phyloP scores from a whole-genome alignment of 2,113 vertebrate species.

The Empidonax alnorum region DNA sequence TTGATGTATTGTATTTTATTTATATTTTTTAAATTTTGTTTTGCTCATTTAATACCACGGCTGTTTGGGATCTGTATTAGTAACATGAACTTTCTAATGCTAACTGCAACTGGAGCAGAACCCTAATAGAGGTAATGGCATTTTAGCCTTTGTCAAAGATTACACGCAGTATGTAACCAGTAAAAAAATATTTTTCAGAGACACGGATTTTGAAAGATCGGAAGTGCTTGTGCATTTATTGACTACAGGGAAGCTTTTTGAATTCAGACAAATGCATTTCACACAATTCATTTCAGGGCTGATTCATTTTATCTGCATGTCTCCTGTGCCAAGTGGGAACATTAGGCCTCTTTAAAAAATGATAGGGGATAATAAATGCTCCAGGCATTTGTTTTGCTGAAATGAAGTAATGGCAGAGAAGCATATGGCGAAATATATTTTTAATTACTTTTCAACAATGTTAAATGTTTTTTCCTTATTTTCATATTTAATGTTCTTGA shows the following conservation, averaged over 20 bases:
- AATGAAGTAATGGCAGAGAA: slow-evolving; percentile 68
- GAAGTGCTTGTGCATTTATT: neutral
- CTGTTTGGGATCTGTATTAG: neutral
- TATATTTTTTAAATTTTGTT: neutral
- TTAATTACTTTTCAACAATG: slow-evolving; percentile 83
- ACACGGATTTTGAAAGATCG: neutral
- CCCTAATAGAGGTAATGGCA: neutral
- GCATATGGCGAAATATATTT: slow-evolving; percentile 82
- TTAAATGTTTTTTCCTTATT: slow-evolving; percentile 76
- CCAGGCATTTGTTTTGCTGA: slow-evolving; percentile 76
- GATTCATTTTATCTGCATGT: slow-evolving; percentile 71
- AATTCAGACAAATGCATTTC: slow-evolving; percentile 64
- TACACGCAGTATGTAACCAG: neutral
- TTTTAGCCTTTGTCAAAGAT: neutral
- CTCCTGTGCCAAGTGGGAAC: slow-evolving; percentile 67
- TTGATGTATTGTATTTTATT: neutral
- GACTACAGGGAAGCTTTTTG: slow-evolving; percentile 51
- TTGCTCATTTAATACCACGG: neutral
- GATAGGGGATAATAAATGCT: slow-evolving; percentile 75
- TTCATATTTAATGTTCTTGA: slow-evolving; percentile 79
- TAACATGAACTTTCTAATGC: neutral
- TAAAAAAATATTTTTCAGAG: slow-evolving; percentile 24
- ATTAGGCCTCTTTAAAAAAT: slow-evolving; percentile 78
- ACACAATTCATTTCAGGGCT: slow-evolving; percentile 64
- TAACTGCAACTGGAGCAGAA: neutral